phyloP scores from a whole-genome alignment of 2,113 vertebrate genomes.

The Toxostoma redivivum region DNA sequence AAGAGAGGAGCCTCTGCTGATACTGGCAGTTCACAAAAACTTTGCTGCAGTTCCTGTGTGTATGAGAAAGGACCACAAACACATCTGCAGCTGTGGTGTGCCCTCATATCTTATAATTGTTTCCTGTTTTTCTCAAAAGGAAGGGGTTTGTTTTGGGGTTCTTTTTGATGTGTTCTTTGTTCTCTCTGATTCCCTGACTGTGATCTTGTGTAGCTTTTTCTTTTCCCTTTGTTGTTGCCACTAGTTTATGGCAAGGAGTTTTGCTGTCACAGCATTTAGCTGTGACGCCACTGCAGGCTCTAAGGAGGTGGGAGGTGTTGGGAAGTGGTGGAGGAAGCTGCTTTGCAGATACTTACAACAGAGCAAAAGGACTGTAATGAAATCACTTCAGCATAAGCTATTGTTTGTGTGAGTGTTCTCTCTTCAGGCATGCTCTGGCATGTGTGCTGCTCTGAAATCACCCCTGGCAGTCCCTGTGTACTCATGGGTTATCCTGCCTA shows the following conservation, averaged over 20 bases:
- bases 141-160: neutral
- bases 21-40: neutral
- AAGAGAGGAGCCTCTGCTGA: neutral
- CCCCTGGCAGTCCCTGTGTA: neutral
- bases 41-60: neutral
- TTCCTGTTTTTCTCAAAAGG: slow-evolving; percentile 41
- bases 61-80: neutral
- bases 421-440: neutral
- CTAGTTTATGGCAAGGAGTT: neutral
- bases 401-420: slow-evolving; percentile 6
- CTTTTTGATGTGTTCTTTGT: neutral
- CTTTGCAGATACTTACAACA: neutral
- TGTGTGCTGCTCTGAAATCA: neutral
- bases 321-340: neutral
- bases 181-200: neutral
- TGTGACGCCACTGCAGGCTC: neutral
- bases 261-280: slow-evolving; percentile 26
- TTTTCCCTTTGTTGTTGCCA: fast-evolving
- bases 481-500: neutral
- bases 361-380: neutral
- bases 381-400: neutral
- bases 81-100: neutral
- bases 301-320: neutral
- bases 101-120: neutral
- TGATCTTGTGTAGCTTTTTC: neutral